Base-by-base conservation (phyloP, 2,797 vertebrate species). In the Falco biarmicus region DNA sequence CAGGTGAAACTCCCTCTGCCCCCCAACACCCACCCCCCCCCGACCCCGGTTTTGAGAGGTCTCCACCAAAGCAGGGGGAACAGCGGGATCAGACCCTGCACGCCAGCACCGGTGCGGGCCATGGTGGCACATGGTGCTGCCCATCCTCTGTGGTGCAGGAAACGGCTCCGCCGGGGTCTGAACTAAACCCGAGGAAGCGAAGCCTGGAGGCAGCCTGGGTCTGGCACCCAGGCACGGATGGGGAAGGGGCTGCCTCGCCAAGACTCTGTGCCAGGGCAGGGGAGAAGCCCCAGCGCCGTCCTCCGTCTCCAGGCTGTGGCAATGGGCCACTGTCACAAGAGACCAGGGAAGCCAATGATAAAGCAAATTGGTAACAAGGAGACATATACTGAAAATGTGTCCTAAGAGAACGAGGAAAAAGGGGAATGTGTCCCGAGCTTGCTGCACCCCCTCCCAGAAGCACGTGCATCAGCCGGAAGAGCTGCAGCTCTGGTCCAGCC, bases 11-110 rank as follows among this genome's bases (percentile, higher is more conserved):
- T 9, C 2, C 6, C 51, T 64, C 28, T 4, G 4, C 18, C 5
- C 51, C 32, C 3, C 3, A n/a, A n/a, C 1, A 2, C 1, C 3
- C 3, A n/a, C 1, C 3, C 18, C 5, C 51, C 34, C 41, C 3
- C 3, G 37, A 37, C 37, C 1, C 3, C 1, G 1, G 6, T 26
- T 39, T 25, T 5, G 2, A 41, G 26, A 16, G 21, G 50, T 41
- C 22, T 60, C 48, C 8, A 12, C 43, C 11, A 4, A 25, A 43
- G n/a, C 53, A n/a, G 70, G 17, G 51, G 60, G 37, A 64, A 22
- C 1, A 9, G 70, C 50, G 45, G 76, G 82, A 31, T 29, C 24
- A 15, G 61, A 7, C 9, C 74, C 83, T 4, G 4, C n/a, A 5
- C 15, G 29, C 50, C 3, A 0, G 34, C 28, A 16, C 6, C 10